phyloP scores from a whole-genome alignment of 2,113 vertebrate genomes.

The Nothoprocta perdicaria region DNA sequence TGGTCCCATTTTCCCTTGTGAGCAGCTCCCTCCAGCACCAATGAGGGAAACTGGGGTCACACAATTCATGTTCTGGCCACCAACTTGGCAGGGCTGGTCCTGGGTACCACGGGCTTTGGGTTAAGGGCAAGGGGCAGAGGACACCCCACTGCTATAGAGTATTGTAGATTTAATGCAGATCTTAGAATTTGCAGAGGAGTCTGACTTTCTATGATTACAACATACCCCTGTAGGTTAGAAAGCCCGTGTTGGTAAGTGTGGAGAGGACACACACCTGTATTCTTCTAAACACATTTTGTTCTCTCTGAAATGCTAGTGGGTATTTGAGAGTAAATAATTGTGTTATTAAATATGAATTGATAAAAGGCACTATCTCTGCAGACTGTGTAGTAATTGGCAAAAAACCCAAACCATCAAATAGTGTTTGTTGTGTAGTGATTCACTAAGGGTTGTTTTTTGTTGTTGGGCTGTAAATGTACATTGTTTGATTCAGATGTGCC shows the following conservation, averaged over 20 bases:
- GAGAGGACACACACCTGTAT: not conserved
- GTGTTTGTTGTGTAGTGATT: not conserved
- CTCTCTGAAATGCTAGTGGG: not conserved
- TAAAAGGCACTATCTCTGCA: fast-evolving
- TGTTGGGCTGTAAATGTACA: not conserved
- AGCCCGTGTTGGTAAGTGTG: fast-evolving
- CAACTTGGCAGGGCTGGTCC: not conserved
- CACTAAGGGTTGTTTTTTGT: not conserved
- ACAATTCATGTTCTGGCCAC: not conserved
- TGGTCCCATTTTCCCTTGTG: not conserved
- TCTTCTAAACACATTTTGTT: not conserved
- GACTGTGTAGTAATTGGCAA: not conserved
- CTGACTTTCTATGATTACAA: not conserved
- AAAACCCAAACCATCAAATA: not conserved
- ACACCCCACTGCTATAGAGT: not conserved
- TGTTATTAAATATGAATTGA: not conserved
- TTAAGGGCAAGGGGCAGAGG: not conserved
- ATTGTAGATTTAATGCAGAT: not conserved
- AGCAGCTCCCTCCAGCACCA: not conserved
- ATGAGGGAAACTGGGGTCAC: not conserved
- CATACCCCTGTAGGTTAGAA: not conserved
- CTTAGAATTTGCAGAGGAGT: not conserved
- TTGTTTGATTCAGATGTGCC: not conserved
- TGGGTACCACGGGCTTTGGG: not conserved
- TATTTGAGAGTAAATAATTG: not conserved